phyloP scores from a whole-genome alignment of 1,140 invertebrate species.

The Antheraea mylitta region DNA sequence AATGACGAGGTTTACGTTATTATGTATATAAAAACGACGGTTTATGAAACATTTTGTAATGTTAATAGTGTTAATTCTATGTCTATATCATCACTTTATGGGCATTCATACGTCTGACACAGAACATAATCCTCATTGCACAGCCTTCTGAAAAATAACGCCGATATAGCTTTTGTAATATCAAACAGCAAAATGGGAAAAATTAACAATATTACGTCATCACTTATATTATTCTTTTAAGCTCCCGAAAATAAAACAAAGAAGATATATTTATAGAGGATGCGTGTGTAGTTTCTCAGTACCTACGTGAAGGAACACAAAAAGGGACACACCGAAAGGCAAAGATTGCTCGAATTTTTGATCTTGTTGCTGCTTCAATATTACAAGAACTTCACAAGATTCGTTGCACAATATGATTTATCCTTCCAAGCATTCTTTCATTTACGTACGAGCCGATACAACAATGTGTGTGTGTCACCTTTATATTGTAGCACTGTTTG shows the following conservation, averaged over 20 bases:
- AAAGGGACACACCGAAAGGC: slow-evolving; percentile 68
- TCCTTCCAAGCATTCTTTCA: slow-evolving; percentile 76
- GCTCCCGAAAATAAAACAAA: neutral
- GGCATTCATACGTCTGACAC: slow-evolving; percentile 76
- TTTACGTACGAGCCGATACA: slow-evolving; percentile 55
- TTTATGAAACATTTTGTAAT: slow-evolving; percentile 54
- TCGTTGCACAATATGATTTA: slow-evolving; percentile 79
- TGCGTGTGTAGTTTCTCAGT: slow-evolving; percentile 71
- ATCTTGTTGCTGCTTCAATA: slow-evolving; percentile 76
- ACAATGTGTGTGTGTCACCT: slow-evolving; percentile 66
- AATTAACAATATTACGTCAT: neutral
- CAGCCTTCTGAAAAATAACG: slow-evolving; percentile 74
- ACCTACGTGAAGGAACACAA: slow-evolving; percentile 52
- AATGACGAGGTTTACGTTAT: neutral
- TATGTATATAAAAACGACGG: slow-evolving; percentile 38
- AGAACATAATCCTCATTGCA: slow-evolving; percentile 70
- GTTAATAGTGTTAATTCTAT: slow-evolving; percentile 75
- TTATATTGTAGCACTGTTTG: slow-evolving; percentile 64
- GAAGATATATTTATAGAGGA: slow-evolving; percentile 26
- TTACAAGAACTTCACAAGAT: slow-evolving; percentile 79
- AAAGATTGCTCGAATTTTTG: slow-evolving; percentile 60
- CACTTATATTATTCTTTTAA: neutral
- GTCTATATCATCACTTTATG: slow-evolving; percentile 67
- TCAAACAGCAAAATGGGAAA: slow-evolving; percentile 65
- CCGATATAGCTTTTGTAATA: slow-evolving; percentile 75